Evolutionary conservation across 2,113 vertebrate species (phyloP).

Genomic region (Laterallus jamaicensis): DNA sequence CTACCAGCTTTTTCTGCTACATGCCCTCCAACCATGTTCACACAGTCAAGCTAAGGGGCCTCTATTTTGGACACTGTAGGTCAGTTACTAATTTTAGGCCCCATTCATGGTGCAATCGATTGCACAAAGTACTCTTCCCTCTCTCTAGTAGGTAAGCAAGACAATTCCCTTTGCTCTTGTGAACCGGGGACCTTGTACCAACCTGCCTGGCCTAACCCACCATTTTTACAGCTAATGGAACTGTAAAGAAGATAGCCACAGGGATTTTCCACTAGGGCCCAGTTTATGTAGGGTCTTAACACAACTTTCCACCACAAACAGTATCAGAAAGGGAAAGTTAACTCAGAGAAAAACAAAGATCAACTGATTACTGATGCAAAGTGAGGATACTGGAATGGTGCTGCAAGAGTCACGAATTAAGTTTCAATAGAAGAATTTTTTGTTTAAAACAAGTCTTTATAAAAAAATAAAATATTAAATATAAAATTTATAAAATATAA

Average conservation of each 20-base stretch:
- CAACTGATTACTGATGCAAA: background rate
- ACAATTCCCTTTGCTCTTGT: background rate
- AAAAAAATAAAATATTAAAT: background rate
- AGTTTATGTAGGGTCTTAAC: background rate
- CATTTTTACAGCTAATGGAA: background rate
- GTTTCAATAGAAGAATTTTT: background rate
- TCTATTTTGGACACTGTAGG: background rate
- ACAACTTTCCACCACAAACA: background rate
- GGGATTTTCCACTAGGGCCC: background rate
- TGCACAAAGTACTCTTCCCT: background rate
- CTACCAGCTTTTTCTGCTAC: background rate
- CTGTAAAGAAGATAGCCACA: background rate
- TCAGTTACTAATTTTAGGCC: background rate
- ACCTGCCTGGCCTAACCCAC: background rate
- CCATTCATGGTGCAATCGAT: background rate
- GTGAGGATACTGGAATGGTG: background rate
- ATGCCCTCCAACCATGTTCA: accelerated
- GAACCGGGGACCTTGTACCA: background rate
- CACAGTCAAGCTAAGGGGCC: background rate
- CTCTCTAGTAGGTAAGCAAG: background rate
- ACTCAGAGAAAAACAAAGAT: background rate
- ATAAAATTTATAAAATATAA: background rate
- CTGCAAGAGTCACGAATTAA: background rate
- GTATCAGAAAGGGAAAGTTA: background rate
- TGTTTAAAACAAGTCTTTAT: background rate